A percentile compares a stretch with the other conserved stretches of the same genome.
These are phyloP conservation scores for Hymenochirus boettgeri DNA, from an alignment of 2,113 vertebrate species.

Conservation along the genomic window DNA sequence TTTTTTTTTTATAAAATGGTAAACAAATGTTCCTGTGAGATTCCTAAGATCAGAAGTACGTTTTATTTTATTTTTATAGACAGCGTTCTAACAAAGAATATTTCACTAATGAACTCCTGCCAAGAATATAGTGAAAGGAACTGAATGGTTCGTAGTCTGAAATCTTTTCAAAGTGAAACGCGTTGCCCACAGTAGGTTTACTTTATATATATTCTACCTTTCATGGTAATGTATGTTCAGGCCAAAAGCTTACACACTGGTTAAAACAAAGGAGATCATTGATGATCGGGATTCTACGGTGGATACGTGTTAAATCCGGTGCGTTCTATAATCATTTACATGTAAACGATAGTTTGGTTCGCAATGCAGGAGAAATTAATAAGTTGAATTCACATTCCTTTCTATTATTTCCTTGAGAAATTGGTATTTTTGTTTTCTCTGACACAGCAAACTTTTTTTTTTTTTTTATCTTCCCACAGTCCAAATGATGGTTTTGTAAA, in stretches of 20 bases:
- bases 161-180: not conserved
- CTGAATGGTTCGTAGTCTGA: conserved; percentile 4
- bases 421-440: no score
- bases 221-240: not conserved
- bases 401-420: no score
- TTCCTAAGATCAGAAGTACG: not conserved
- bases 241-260: not conserved
- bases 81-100: conserved; percentile 7
- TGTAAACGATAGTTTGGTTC: no score
- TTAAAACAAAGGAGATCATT: conserved; percentile 10
- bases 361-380: no score
- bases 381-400: no score
- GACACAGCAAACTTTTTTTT: no score
- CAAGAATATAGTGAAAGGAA: conserved; percentile 8
- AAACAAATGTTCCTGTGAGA: not conserved
- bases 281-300: no score
- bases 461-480: no score
- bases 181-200: not conserved
- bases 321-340: no score
- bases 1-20: conserved; percentile 7
- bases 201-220: no score
- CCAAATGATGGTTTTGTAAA: no score
- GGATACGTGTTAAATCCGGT: no score
- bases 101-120: conserved; percentile 11
- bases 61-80: conserved; percentile 21